These are phyloP conservation scores for Laodelphax striatellus DNA, from an alignment of 1,140 invertebrate genomes.

Conservation along the genomic window DNA sequence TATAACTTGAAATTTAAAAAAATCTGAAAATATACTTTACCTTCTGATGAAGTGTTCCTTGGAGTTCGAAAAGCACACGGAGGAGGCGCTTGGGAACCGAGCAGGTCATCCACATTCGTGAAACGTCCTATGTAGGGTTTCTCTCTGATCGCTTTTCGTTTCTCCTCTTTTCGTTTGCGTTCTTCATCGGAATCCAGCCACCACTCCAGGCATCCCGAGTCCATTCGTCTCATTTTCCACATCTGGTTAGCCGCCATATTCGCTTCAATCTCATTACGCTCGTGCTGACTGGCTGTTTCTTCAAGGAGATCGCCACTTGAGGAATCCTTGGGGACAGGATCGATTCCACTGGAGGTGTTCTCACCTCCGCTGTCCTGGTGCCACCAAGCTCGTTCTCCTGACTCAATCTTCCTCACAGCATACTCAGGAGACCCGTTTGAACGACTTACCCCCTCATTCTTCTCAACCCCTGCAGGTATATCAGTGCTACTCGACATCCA, in stretches of 20 bases:
- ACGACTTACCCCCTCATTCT: not conserved
- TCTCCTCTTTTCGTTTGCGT: constrained; percentile 6
- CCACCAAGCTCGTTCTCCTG: not conserved
- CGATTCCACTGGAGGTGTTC: not conserved
- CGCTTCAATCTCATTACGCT: not conserved
- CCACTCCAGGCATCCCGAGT: constrained; percentile 13
- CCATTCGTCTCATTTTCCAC: not conserved
- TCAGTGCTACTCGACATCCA: constrained; percentile 34
- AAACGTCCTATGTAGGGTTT: constrained; percentile 59
- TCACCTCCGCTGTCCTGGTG: not conserved
- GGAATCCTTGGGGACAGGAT: not conserved
- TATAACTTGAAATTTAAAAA: too few species aligned
- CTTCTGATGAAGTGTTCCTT: constrained; percentile 16
- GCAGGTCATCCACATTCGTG: constrained; percentile 71
- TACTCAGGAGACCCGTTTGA: not conserved
- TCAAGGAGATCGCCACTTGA: not conserved
- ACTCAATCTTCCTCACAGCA: not conserved
- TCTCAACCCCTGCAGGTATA: not conserved
- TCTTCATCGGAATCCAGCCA: constrained; percentile 15
- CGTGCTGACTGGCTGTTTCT: not conserved
- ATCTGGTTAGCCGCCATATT: not conserved
- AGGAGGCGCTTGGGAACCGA: constrained; percentile 40
- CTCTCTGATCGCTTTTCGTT: constrained; percentile 1
- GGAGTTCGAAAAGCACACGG: constrained; percentile 22
- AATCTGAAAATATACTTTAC: not conserved